Conservation (phyloP, 2,797 vertebrate species). For the Synanceia verrucosa region DNA sequence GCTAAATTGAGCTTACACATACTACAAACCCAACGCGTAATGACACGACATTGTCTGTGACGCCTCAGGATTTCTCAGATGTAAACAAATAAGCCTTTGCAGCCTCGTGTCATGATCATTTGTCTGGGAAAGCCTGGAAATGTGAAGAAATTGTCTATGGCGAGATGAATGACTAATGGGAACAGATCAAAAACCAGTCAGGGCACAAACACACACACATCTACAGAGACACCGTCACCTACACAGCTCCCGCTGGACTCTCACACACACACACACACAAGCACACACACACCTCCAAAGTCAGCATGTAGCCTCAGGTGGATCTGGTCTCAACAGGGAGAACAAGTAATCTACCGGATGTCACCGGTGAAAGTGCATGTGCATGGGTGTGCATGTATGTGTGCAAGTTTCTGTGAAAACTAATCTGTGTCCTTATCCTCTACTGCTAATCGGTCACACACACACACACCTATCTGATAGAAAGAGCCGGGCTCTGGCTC, state of each 20-base stretch:
- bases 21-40: conserved; percentile 39
- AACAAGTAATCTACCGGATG: conserved; percentile 60
- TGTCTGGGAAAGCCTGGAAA: conserved; percentile 5
- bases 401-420: conserved; percentile 37
- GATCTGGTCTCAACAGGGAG: conserved; percentile 52
- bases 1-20: conserved; percentile 44
- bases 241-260: not conserved
- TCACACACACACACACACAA: conserved; percentile 2
- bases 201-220: not conserved
- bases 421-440: conserved; percentile 61
- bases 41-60: conserved; percentile 41
- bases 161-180: conserved; percentile 10
- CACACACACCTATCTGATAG: conserved; percentile 6
- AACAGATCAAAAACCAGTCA: conserved; percentile 8
- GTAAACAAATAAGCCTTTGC: conserved; percentile 27
- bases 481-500: conserved; percentile 11
- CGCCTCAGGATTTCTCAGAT: conserved; percentile 44
- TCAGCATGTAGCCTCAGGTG: conserved; percentile 50
- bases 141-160: conserved; percentile 5
- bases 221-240: conserved; percentile 3
- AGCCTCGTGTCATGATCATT: not conserved
- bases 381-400: not conserved
- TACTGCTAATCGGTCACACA: conserved; percentile 57
- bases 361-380: conserved; percentile 26
- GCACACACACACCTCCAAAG: conserved; percentile 36